Conservation (phyloP, 2,888 invertebrate species). For the Cryptocephalus moraei region DNA sequence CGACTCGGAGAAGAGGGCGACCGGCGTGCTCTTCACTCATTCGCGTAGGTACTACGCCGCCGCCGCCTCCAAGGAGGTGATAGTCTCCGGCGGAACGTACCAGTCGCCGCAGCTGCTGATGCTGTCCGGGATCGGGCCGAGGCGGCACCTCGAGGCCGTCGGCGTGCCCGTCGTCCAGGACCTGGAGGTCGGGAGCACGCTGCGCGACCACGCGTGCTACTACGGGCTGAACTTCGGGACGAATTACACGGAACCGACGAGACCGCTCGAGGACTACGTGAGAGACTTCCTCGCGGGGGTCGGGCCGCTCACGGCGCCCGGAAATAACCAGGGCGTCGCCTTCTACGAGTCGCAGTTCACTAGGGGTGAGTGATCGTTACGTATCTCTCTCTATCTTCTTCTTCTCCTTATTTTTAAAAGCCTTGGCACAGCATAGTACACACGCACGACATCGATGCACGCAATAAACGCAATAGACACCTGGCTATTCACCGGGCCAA, state of each 20-base stretch:
- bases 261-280: constrained; percentile 37
- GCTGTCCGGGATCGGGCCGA: constrained; percentile 62
- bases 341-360: constrained; percentile 19
- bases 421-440: too few relatives aligned
- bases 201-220: constrained; percentile 67
- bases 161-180: constrained; percentile 52
- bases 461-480: too few relatives aligned
- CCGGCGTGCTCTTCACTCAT: constrained; percentile 53
- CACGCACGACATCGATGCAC: too few relatives aligned
- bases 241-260: constrained; percentile 41
- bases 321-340: constrained; percentile 19
- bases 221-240: constrained; percentile 60
- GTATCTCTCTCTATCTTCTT: too few relatives aligned
- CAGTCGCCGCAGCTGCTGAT: constrained; percentile 75
- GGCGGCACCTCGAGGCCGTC: constrained; percentile 45
- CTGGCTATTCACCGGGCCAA: too few relatives aligned
- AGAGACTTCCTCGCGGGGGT: constrained; percentile 32
- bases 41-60: constrained; percentile 42
- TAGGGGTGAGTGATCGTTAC: constrained; percentile 4
- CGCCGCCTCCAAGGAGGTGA: constrained; percentile 59
- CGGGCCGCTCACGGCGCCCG: constrained; percentile 17
- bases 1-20: constrained; percentile 46
- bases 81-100: constrained; percentile 67
- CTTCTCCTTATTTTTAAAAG: too few relatives aligned
- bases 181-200: constrained; percentile 63